A percentile compares a stretch with the other conserved stretches of the same genome.
Conservation (phyloP, 1,140 invertebrate species). For the Manduca sexta region DNA sequence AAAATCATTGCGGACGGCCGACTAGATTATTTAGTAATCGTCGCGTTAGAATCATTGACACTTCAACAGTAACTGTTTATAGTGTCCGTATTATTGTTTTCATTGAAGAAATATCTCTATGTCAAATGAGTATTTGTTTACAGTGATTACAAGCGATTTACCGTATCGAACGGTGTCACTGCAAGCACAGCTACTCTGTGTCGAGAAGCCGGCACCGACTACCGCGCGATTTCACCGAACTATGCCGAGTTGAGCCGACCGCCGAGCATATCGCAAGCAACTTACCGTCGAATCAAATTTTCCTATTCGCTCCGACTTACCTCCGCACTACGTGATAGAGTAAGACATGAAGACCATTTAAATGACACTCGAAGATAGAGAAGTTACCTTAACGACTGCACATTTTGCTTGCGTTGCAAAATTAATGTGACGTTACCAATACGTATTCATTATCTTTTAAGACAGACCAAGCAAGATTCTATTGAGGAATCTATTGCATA, state of each 20-base stretch:
- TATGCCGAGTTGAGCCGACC: conserved; percentile 30
- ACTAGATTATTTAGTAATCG: conserved; percentile 31
- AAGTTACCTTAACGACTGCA: not conserved
- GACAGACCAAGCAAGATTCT: too few species aligned
- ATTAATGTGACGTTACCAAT: not conserved
- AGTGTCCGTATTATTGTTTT: conserved; percentile 17
- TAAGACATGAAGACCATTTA: not conserved
- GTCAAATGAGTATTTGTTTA: conserved; percentile 55
- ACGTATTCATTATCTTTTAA: not conserved
- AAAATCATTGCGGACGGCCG: conserved; percentile 47
- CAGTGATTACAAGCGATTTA: conserved; percentile 21
- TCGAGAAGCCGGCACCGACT: conserved; percentile 23
- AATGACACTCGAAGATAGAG: not conserved
- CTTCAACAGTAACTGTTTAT: not conserved
- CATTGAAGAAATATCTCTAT: conserved; percentile 40
- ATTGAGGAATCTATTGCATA: too few species aligned
- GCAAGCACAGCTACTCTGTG: conserved; percentile 9
- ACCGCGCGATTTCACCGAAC: conserved; percentile 25
- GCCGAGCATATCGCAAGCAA: conserved; percentile 8
- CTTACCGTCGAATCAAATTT: conserved; percentile 34
- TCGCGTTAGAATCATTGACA: not conserved
- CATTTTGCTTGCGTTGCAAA: not conserved
- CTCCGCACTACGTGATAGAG: not conserved
- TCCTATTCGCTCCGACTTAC: conserved; percentile 24
- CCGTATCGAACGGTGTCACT: conserved; percentile 10